These are phyloP conservation scores for Bombus turneri DNA, from an alignment of 1,140 invertebrate species.

Conservation along the genomic window DNA sequence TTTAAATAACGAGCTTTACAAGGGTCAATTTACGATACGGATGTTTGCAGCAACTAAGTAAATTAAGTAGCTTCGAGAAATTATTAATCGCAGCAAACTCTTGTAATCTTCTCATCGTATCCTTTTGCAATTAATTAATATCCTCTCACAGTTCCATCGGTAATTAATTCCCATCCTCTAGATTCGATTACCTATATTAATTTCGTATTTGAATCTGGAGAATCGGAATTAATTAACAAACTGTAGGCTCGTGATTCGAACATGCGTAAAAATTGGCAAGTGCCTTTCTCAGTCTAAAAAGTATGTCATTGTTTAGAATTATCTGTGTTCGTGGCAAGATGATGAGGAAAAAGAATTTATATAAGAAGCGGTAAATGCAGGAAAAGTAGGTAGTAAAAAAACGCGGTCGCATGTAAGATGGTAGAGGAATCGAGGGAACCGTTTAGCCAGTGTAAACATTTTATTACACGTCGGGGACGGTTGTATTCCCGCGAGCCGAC, in stretches of 20 bases:
- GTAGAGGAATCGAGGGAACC: background rate
- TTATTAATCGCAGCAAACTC: background rate
- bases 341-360: background rate
- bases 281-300: background rate
- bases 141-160: too few relatives aligned
- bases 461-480: slow-evolving; percentile 32
- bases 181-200: background rate
- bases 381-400: background rate
- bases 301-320: background rate
- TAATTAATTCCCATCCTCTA: background rate
- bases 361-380: too few relatives aligned
- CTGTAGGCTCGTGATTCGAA: background rate
- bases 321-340: background rate
- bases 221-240: background rate
- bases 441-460: slow-evolving; percentile 46
- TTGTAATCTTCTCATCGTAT: background rate
- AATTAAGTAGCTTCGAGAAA: background rate
- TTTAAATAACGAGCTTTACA: background rate
- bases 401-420: background rate
- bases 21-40: background rate
- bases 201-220: background rate
- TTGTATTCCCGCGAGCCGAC: slow-evolving; percentile 21
- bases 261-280: background rate
- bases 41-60: background rate
- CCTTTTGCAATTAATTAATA: background rate